Evolutionary conservation across 1,140 invertebrate genomes (phyloP).

Genomic region (Dinothrombium tinctorium): DNA sequence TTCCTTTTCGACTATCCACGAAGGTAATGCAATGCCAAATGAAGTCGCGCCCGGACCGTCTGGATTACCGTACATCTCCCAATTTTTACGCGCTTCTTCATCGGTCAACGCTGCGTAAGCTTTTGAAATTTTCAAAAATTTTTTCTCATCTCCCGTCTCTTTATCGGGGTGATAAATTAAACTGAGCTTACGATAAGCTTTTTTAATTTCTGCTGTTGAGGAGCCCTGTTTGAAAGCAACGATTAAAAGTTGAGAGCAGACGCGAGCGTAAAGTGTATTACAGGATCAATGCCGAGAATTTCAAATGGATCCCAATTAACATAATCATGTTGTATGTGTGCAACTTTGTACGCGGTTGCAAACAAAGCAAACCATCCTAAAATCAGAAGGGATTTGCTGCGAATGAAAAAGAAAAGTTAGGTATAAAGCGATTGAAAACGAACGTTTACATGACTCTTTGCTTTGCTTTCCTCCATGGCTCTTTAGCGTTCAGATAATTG

Average conservation of each 20-base stretch:
- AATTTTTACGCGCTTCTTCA: conserved; percentile 86
- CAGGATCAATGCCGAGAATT: conserved; percentile 65
- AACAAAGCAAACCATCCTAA: conserved; percentile 67
- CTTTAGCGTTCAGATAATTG: conserved; percentile 44
- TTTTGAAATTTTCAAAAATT: conserved; percentile 93
- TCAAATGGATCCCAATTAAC: conserved; percentile 97
- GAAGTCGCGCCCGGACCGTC: conserved; percentile 96
- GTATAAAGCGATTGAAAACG: neutral
- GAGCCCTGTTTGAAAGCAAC: conserved; percentile 33
- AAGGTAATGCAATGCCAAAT: conserved; percentile 95
- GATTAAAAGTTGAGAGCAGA: neutral
- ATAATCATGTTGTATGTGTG: conserved; percentile 91
- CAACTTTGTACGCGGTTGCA: conserved; percentile 79
- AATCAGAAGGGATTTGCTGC: conserved; percentile 40
- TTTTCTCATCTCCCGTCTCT: conserved; percentile 84
- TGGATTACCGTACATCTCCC: conserved; percentile 97
- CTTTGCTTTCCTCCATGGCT: conserved; percentile 65
- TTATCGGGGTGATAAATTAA: conserved; percentile 91
- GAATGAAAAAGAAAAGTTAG: conserved; percentile 15
- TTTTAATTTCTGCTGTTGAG: conserved; percentile 68
- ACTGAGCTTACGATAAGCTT: conserved; percentile 77
- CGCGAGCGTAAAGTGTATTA: conserved; percentile 22
- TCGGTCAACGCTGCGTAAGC: conserved; percentile 63
- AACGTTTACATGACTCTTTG: conserved; percentile 25
- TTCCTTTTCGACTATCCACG: conserved; percentile 99